phyloP scores from a whole-genome alignment of 2,113 vertebrate genomes.

The Cryptotis parvus region DNA sequence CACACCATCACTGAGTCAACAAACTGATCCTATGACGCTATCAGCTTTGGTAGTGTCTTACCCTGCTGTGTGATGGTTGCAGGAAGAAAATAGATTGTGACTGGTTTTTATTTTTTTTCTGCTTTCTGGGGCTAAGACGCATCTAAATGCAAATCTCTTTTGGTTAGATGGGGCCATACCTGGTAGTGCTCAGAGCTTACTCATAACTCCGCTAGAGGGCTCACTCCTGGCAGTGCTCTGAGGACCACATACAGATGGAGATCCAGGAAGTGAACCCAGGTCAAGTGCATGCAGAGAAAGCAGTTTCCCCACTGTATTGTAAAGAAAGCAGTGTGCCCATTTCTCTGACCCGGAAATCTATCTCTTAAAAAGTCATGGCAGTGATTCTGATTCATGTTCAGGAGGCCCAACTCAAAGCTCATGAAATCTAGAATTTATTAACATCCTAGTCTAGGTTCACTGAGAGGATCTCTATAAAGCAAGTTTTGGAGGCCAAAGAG shows the following conservation, averaged over 20 bases:
- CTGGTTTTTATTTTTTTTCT: constrained; percentile 1
- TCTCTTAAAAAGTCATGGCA: neutral
- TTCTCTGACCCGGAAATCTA: neutral
- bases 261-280: too few species aligned
- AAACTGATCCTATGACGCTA: neutral
- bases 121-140: constrained; percentile 1
- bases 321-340: too few species aligned
- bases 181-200: too few species aligned
- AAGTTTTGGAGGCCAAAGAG: neutral
- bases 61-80: neutral
- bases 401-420: neutral
- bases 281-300: too few species aligned
- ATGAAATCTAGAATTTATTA: neutral
- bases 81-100: constrained; percentile 23
- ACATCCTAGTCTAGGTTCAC: neutral
- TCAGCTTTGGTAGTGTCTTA: neutral
- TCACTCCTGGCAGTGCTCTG: too few species aligned
- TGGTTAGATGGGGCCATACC: neutral
- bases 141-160: constrained; percentile 11
- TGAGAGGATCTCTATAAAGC: neutral
- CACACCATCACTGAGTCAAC: neutral
- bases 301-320: too few species aligned
- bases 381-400: neutral
- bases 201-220: too few species aligned
- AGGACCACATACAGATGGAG: too few species aligned